phyloP scores from a whole-genome alignment of 1,140 invertebrate species.

The Grapholita molesta region DNA sequence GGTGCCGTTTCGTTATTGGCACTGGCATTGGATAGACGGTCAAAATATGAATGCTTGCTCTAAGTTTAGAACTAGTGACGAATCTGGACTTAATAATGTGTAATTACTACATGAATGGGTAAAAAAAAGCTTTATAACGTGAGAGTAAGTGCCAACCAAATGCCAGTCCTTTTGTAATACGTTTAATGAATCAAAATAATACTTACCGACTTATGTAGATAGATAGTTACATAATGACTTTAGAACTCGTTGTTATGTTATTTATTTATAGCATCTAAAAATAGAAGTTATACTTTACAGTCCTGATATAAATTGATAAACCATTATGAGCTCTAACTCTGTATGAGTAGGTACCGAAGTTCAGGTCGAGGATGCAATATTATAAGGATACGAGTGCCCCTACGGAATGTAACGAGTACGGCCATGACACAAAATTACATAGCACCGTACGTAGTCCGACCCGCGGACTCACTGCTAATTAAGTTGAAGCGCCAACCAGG shows the following conservation, averaged over 20 bases:
- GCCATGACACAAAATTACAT: constrained; percentile 12
- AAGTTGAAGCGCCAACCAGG: background rate
- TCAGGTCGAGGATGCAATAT: background rate
- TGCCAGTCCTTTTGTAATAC: too few relatives aligned
- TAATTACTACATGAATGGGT: too few relatives aligned
- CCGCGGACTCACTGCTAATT: constrained; percentile 8
- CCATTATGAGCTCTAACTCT: too few relatives aligned
- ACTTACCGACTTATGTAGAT: too few relatives aligned
- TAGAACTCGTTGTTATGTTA: too few relatives aligned
- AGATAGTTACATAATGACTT: too few relatives aligned
- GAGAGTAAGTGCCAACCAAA: too few relatives aligned
- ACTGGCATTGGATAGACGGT: background rate
- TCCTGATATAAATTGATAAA: too few relatives aligned
- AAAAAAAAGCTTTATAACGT: too few relatives aligned
- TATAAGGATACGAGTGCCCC: constrained; percentile 11
- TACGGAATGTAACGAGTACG: background rate
- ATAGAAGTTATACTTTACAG: too few relatives aligned
- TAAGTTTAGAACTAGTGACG: background rate
- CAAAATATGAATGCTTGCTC: background rate
- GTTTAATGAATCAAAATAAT: too few relatives aligned
- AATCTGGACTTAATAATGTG: background rate
- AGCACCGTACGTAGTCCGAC: background rate
- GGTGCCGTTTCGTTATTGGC: background rate
- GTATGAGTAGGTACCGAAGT: background rate
- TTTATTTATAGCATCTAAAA: too few relatives aligned